Conservation (phyloP, 2,888 invertebrate genomes). For the Nyleta sp. region DNA sequence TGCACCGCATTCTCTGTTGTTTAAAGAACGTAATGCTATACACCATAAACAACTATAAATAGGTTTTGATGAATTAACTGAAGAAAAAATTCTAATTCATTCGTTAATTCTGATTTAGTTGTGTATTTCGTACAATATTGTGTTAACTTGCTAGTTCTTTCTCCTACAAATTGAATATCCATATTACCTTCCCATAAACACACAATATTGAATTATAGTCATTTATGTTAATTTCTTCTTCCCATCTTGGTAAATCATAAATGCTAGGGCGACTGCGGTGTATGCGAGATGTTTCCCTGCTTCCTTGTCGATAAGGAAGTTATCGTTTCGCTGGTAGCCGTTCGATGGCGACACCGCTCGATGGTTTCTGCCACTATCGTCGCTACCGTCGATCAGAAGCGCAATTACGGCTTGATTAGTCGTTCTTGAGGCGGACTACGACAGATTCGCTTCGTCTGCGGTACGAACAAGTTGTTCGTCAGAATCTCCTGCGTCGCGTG, state of each 20-base stretch:
- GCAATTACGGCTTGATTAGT: no score
- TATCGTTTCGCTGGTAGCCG: no score
- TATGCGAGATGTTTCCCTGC: no score
- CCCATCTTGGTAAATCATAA: not conserved
- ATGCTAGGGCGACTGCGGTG: no score
- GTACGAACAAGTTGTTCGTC: no score
- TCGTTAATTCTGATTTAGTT: constrained; percentile 9
- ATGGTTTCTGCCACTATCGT: no score
- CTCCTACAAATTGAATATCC: not conserved
- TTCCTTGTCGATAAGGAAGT: no score
- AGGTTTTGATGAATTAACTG: not conserved
- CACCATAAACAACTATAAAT: not conserved
- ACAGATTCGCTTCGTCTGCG: no score
- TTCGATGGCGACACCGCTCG: no score
- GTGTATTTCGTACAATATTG: constrained; percentile 18
- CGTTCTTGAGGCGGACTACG: no score
- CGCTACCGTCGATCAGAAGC: no score
- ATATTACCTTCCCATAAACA: constrained; percentile 5
- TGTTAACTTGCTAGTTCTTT: constrained; percentile 1
- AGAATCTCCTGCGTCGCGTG: no score
- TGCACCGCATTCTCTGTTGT: constrained; percentile 4
- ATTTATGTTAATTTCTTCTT: constrained; percentile 50
- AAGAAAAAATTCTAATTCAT: not conserved
- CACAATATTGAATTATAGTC: constrained; percentile 65
- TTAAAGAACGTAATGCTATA: constrained; percentile 6